Evolutionary conservation across 2,888 invertebrate genomes (phyloP), one percentile per base, ranked within the genome.

Genomic region (Agrilus cyanescens): DNA sequence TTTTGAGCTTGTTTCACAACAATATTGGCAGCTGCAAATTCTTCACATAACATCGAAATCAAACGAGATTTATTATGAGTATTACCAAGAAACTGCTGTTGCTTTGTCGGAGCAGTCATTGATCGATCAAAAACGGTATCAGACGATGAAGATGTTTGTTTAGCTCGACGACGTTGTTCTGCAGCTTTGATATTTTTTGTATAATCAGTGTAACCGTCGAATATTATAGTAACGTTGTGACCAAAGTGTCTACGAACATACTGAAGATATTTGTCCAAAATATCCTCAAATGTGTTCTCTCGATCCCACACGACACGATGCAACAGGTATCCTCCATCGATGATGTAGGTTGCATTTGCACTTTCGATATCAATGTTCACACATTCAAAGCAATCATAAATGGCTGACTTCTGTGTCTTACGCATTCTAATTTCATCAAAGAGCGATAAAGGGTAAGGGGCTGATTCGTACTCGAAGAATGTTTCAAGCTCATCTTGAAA

Each of bases 51-150:
- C 49, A 55, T 50, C 34, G 45, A 52, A 55, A 60, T 59, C 33
- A 59, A 54, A 35, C 57, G 52, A 56, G 52, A 53, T 45, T 60
- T 58, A 37, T 58, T 57, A 36, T 58, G 51, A 37, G 43, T 54
- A 53, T 57, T 59, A 45, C 54, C 20, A 48, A 59, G 46, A 52
- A 57, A 56, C 49, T 51, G 39, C 31, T 51, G 47, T 53, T 53
- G 49, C 16, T 40, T 50, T 8, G 45, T 44, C 8, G 54, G 49
- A 44, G 57, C 53, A 50, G 52, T 56, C 55, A 54, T 54, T 46
- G 25, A 14, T 57, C 52, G 47, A 47, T 57, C 54, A 51, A 58
- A 58, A 33, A 56, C 34, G 45, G 56, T 49, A 37, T 58, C 54
- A 44, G 50, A 46, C 47, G 50, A 47, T 47, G 53, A 54, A 43